These are phyloP conservation scores for pig (Sus scrofa) DNA, from an alignment of 2,113 vertebrate genomes.

Conservation along the genomic window DNA sequence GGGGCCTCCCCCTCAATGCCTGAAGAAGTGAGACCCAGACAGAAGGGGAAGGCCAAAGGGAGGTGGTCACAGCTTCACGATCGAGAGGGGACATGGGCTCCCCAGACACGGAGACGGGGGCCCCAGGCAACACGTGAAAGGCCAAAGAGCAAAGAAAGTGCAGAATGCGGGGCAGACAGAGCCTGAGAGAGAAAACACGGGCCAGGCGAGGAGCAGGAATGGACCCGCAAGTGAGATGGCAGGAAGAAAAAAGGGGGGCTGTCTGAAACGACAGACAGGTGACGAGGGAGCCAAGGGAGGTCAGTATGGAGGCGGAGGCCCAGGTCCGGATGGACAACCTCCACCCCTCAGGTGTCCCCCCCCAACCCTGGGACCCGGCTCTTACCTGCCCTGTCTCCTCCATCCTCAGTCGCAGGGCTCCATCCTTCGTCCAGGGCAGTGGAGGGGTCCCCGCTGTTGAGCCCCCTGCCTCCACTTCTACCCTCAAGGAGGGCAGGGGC, in stretches of 20 bases:
- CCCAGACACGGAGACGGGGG: background rate
- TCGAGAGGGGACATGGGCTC: background rate
- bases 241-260: background rate
- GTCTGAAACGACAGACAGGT: background rate
- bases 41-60: background rate
- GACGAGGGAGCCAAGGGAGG: background rate
- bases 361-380: background rate
- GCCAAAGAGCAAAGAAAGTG: background rate
- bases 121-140: slow-evolving; percentile 45
- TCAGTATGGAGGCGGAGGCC: background rate
- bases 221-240: background rate
- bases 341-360: background rate
- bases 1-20: slow-evolving; percentile 9
- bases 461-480: slow-evolving; percentile 70
- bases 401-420: slow-evolving; percentile 69
- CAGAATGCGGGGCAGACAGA: background rate
- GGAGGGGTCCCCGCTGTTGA: slow-evolving; percentile 65
- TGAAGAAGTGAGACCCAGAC: background rate
- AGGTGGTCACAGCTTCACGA: background rate
- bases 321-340: background rate
- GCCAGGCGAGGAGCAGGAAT: background rate
- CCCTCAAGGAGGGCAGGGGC: slow-evolving; percentile 66
- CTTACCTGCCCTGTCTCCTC: slow-evolving; percentile 84
- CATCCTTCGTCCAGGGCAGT: slow-evolving; percentile 70
- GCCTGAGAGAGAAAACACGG: background rate